These are phyloP conservation scores for Phyllostomus hastatus DNA, from an alignment of 2,113 vertebrate species.

Conservation along the genomic window DNA sequence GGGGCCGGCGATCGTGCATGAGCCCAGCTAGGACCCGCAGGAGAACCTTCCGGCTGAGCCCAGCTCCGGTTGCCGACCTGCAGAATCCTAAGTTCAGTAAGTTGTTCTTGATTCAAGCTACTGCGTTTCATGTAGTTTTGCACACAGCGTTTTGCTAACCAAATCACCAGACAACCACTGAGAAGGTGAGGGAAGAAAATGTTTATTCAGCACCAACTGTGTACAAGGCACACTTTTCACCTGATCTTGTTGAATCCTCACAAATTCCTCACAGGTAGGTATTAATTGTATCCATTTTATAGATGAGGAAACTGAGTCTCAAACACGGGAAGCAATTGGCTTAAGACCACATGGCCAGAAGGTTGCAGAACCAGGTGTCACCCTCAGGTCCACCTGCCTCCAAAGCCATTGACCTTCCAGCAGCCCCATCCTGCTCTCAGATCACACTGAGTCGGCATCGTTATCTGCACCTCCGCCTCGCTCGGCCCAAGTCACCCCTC, in stretches of 20 bases:
- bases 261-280: neutral
- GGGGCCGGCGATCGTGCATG: neutral
- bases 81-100: neutral
- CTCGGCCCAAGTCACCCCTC: neutral
- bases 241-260: neutral
- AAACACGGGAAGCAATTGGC: neutral
- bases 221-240: neutral
- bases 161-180: neutral
- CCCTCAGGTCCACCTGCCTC: neutral
- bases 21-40: neutral
- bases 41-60: neutral
- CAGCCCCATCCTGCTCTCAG: neutral
- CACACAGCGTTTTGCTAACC: neutral
- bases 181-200: neutral
- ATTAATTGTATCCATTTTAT: neutral
- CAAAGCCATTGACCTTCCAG: neutral
- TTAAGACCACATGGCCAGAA: neutral
- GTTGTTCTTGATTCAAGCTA: neutral
- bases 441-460: neutral
- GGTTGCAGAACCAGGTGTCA: neutral
- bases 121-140: neutral
- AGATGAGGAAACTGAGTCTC: neutral
- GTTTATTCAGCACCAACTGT: neutral
- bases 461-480: fast-evolving
- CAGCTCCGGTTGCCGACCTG: neutral